Evolutionary conservation across 53 echinoderm and acorn worm species (phyloP).

Genomic region (Actinopyga echinites): DNA sequence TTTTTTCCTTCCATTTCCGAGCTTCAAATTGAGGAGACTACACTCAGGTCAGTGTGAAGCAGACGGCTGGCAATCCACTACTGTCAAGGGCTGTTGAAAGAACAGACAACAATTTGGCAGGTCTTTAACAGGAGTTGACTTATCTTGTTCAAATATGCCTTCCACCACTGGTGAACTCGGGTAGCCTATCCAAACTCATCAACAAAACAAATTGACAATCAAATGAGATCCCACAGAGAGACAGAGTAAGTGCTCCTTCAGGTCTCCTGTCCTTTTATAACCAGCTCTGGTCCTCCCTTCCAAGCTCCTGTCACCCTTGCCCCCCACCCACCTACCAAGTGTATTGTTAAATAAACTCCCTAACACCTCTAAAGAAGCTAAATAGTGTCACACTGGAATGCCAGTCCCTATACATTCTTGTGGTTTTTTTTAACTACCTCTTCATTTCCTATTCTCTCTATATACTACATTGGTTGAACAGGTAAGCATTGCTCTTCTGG

Average conservation of each 20-base stretch:
- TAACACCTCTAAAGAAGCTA: conserved; percentile 17
- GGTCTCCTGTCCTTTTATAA: background rate
- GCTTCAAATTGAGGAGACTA: background rate
- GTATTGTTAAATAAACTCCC: conserved; percentile 22
- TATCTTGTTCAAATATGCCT: conserved; percentile 34
- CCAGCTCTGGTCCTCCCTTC: background rate
- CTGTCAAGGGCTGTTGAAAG: conserved; percentile 12
- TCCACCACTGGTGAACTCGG: background rate
- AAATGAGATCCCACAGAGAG: background rate
- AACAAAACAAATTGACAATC: conserved; percentile 27
- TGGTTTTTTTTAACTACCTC: conserved; percentile 10
- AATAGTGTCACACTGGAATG: conserved; percentile 13
- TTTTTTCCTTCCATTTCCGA: conserved; percentile 15
- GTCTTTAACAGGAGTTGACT: background rate
- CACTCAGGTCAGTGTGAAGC: conserved; percentile 11
- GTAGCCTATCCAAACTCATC: background rate
- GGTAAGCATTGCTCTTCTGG: conserved; percentile 17
- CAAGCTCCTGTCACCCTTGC: background rate
- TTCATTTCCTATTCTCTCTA: background rate
- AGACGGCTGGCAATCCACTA: conserved; percentile 11
- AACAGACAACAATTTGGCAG: background rate
- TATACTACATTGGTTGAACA: background rate
- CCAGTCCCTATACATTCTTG: conserved; percentile 19
- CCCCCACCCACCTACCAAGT: conserved; percentile 19
- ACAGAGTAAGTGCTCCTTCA: background rate